These are phyloP conservation scores for Acrobasis consociella DNA, from an alignment of 2,888 invertebrate species.

Conservation along the genomic window DNA sequence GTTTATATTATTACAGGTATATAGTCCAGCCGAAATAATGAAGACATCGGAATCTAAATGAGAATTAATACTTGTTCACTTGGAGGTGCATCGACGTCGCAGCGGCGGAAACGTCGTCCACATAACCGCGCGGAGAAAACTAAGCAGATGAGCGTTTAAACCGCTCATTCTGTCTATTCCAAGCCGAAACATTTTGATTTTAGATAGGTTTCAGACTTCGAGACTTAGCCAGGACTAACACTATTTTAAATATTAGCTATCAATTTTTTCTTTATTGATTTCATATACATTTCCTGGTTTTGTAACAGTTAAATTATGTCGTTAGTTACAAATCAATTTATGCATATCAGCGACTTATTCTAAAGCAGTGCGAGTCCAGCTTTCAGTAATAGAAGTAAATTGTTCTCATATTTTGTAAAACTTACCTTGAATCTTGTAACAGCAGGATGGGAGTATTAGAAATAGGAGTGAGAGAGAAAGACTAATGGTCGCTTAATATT, in stretches of 20 bases:
- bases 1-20: slow-evolving; percentile 49
- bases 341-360: too few species aligned
- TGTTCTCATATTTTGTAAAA: not conserved
- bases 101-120: not conserved
- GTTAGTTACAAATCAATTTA: too few species aligned
- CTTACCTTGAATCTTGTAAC: not conserved
- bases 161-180: not conserved
- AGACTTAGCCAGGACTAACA: too few species aligned
- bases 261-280: too few species aligned
- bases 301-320: too few species aligned
- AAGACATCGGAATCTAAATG: slow-evolving; percentile 39
- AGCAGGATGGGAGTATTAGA: not conserved
- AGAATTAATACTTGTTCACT: not conserved
- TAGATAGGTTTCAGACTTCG: not conserved
- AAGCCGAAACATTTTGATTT: not conserved
- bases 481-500: not conserved
- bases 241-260: too few species aligned
- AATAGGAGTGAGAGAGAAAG: not conserved
- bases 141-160: not conserved
- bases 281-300: too few species aligned
- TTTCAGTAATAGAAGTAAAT: too few species aligned
- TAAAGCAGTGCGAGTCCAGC: too few species aligned
- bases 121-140: not conserved
- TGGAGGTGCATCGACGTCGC: slow-evolving; percentile 24
- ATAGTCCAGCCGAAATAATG: slow-evolving; percentile 43